Evolutionary conservation across 2,888 invertebrate genomes (phyloP).

Genomic region (Pasiphila rectangulata): DNA sequence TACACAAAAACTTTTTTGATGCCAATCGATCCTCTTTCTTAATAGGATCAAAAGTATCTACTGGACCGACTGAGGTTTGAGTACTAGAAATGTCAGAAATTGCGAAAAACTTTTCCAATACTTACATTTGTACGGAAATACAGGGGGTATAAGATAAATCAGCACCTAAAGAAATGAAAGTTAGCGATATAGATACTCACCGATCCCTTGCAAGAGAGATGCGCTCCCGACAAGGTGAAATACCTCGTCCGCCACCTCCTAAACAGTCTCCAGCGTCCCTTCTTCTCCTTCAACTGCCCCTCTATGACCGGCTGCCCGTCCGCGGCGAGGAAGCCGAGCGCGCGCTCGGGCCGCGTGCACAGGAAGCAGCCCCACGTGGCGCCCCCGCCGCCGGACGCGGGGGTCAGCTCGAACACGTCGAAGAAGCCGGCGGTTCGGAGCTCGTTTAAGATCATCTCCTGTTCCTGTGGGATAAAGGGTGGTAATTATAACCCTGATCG

Average conservation of each 20-base stretch:
- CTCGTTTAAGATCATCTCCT: slow-evolving; percentile 92
- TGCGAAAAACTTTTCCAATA: no score
- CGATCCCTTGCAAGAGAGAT: slow-evolving; percentile 84
- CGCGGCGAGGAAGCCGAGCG: slow-evolving; percentile 89
- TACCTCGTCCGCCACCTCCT: slow-evolving; percentile 95
- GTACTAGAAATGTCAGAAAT: no score
- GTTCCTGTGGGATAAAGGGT: slow-evolving; percentile 88
- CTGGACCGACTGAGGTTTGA: no score
- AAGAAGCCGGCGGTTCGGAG: slow-evolving; percentile 92
- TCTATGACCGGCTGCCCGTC: slow-evolving; percentile 94
- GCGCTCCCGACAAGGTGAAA: slow-evolving; percentile 95
- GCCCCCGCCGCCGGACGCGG: slow-evolving; percentile 38
- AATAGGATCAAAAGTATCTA: no score
- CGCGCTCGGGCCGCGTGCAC: slow-evolving; percentile 95
- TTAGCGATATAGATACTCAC: no score
- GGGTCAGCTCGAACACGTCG: slow-evolving; percentile 93
- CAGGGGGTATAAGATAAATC: no score
- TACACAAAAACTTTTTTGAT: no score
- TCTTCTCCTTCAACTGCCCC: slow-evolving; percentile 58
- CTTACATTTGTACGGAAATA: no score
- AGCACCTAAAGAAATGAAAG: no score
- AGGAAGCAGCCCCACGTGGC: slow-evolving; percentile 93
- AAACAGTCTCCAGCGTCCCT: slow-evolving; percentile 91
- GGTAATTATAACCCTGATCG: no score
- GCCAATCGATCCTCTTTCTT: no score